phyloP scores from a whole-genome alignment of 2,113 vertebrate genomes.

The Thryonomys swinderianus region DNA sequence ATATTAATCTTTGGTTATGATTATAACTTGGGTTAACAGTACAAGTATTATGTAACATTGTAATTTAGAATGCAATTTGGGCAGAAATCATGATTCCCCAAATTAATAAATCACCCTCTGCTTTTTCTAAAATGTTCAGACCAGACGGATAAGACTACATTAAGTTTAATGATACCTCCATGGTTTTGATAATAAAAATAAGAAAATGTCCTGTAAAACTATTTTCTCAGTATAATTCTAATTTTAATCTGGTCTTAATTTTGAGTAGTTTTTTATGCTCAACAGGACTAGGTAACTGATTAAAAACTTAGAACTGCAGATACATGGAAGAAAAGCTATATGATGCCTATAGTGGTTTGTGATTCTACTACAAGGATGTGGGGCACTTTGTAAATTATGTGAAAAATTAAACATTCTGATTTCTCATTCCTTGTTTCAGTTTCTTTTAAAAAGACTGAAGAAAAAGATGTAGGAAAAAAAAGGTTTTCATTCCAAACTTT shows the following conservation, averaged over 20 bases:
- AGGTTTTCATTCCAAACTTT: not conserved
- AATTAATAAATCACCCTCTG: not conserved
- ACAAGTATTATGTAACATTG: not conserved
- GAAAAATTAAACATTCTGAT: constrained; percentile 13
- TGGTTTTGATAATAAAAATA: not conserved
- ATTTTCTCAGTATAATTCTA: not conserved
- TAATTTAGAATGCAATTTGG: not conserved
- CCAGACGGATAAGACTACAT: not conserved
- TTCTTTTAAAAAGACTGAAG: constrained; percentile 16
- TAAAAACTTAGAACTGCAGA: constrained; percentile 18
- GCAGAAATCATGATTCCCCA: not conserved
- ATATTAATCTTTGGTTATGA: constrained; percentile 10
- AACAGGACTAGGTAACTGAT: not conserved
- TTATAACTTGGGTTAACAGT: not conserved
- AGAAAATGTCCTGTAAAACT: not conserved
- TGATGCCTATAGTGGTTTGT: not conserved
- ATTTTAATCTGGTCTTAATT: not conserved
- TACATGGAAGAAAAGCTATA: not conserved
- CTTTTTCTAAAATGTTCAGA: not conserved
- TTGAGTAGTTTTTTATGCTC: not conserved
- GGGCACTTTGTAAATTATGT: not conserved
- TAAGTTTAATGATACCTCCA: not conserved
- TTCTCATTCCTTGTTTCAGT: not conserved
- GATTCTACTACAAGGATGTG: not conserved
- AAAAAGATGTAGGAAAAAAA: not conserved